A percentile compares a stretch with the other conserved stretches of the same genome.
phyloP scores from a whole-genome alignment of 2,888 invertebrate species.

The Leucophora obtusa region DNA sequence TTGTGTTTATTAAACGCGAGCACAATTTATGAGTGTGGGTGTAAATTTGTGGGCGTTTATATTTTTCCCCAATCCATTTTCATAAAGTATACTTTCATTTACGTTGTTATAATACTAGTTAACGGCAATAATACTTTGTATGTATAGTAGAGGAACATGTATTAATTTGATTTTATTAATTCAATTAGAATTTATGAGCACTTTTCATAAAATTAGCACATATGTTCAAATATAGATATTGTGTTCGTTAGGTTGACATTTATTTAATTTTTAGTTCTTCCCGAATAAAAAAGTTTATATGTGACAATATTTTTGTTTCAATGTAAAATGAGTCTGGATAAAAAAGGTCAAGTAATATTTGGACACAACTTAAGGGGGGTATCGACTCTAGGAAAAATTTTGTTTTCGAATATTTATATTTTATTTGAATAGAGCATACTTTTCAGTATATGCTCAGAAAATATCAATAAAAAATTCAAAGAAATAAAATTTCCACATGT shows the following conservation, averaged over 20 bases:
- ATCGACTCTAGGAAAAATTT: no score
- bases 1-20: conserved; percentile 26
- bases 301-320: no score
- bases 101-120: not conserved
- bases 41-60: conserved; percentile 70
- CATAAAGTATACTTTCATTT: conserved; percentile 12
- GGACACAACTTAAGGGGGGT: no score
- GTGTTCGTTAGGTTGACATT: not conserved
- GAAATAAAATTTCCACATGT: no score
- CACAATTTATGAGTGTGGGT: conserved; percentile 41
- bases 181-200: conserved; percentile 74
- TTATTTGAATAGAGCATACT: no score
- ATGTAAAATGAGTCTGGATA: no score
- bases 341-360: no score
- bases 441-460: no score
- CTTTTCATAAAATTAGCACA: conserved; percentile 30
- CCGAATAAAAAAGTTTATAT: no score
- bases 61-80: conserved; percentile 40
- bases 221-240: not conserved
- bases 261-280: no score
- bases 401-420: no score
- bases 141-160: not conserved
- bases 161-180: conserved; percentile 75
- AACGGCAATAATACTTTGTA: conserved; percentile 4
- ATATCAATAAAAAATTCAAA: no score